Percentiles rank a stretch among this genome's conserved stretches.
Conservation (phyloP, 2,113 vertebrate genomes). For the Thymallus thymallus region DNA sequence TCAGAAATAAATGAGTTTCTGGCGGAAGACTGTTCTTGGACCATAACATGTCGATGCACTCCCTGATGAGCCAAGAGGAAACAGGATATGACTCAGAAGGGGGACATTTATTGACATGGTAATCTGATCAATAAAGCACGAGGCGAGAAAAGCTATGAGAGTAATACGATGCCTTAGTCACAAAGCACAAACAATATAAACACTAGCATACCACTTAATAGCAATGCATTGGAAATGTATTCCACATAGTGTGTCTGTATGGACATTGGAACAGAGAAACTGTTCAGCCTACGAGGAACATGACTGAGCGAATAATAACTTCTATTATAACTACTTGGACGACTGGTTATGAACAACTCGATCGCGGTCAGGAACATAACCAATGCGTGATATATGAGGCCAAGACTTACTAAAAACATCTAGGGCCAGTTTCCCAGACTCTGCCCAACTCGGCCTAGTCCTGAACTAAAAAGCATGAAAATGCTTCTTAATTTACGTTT, state of each 20-base stretch:
- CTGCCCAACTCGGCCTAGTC: too few species aligned
- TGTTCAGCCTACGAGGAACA: not conserved
- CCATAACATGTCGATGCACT: not conserved
- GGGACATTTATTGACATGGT: not conserved
- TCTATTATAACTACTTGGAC: too few species aligned
- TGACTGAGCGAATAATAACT: not conserved
- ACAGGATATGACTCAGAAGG: conserved; percentile 4
- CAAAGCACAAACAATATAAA: too few species aligned
- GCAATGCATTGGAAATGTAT: too few species aligned
- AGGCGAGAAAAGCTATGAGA: not conserved
- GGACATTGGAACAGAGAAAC: not conserved
- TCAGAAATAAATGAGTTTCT: not conserved
- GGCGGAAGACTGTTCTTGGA: not conserved
- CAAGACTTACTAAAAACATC: too few species aligned
- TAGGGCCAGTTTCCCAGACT: too few species aligned
- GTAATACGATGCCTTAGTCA: too few species aligned
- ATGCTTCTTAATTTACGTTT: too few species aligned
- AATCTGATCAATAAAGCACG: not conserved
- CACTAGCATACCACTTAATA: too few species aligned
- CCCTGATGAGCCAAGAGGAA: not conserved
- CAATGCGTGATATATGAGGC: not conserved
- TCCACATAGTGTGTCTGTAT: too few species aligned
- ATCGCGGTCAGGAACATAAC: not conserved
- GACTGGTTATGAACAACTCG: not conserved
- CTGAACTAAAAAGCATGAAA: too few species aligned